phyloP scores from a whole-genome alignment of 2,888 invertebrate genomes.

The Fabriciana adippe region DNA sequence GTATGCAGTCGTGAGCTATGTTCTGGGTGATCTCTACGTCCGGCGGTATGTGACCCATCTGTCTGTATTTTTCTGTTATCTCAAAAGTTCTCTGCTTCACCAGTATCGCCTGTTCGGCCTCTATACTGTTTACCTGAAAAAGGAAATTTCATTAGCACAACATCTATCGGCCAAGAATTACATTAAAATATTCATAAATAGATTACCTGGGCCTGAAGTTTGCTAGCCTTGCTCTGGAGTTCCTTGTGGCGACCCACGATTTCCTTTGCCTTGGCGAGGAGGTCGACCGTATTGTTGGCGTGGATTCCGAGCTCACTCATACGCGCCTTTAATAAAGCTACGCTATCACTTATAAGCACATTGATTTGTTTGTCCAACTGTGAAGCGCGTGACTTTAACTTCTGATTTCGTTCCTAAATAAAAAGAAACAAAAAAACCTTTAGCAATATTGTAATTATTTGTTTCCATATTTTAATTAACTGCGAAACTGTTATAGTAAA shows the following conservation, averaged over 20 bases:
- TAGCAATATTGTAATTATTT: no score
- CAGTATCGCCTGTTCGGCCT: constrained; percentile 88
- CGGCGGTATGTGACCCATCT: constrained; percentile 78
- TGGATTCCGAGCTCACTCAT: constrained; percentile 96
- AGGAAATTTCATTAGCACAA: constrained; percentile 25
- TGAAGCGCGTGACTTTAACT: constrained; percentile 91
- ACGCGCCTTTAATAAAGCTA: constrained; percentile 91
- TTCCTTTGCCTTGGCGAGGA: constrained; percentile 93
- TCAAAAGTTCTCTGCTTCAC: constrained; percentile 89
- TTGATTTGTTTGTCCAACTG: constrained; percentile 96
- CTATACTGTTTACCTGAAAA: constrained; percentile 84
- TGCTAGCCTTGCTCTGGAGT: constrained; percentile 93
- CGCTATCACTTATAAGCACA: constrained; percentile 95
- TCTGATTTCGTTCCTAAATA: constrained; percentile 88
- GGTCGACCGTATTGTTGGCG: constrained; percentile 91
- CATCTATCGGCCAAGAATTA: constrained; percentile 4
- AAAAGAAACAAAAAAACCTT: neutral
- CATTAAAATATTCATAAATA: constrained; percentile 6
- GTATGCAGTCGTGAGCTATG: constrained; percentile 90
- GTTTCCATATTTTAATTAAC: no score
- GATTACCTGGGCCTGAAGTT: constrained; percentile 91
- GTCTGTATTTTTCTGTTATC: constrained; percentile 87
- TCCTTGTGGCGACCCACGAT: constrained; percentile 97
- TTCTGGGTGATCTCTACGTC: constrained; percentile 84
- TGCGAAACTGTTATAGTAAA: no score